phyloP scores from a whole-genome alignment of 2,113 vertebrate genomes.

The Lagenorhynchus albirostris region DNA sequence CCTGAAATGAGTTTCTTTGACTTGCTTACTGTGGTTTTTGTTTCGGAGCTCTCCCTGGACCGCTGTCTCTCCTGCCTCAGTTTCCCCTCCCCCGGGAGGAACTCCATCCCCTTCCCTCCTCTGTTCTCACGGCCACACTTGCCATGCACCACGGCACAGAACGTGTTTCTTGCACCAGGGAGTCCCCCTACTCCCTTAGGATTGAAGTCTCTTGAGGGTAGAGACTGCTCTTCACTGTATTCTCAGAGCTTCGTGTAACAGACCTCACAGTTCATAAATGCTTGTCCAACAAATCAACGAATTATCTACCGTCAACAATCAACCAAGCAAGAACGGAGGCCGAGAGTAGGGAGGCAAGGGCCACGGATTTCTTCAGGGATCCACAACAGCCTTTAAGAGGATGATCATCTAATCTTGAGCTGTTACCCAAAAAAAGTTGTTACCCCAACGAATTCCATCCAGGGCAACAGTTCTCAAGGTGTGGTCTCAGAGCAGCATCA shows the following conservation, averaged over 20 bases:
- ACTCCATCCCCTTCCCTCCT: not conserved
- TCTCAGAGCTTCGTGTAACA: not conserved
- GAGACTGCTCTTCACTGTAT: not conserved
- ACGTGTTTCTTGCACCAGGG: not conserved
- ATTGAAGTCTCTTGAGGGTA: not conserved
- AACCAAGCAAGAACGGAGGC: not conserved
- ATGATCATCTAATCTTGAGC: not conserved
- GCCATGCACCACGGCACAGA: fast-evolving
- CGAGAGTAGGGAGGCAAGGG: not conserved
- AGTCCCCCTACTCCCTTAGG: not conserved
- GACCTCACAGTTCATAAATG: not conserved
- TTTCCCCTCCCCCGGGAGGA: not conserved
- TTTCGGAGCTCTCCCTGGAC: not conserved
- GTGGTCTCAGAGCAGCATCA: not conserved
- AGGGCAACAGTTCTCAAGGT: not conserved
- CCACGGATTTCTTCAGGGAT: not conserved
- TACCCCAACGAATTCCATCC: not conserved
- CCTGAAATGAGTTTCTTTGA: not conserved
- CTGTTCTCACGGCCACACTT: fast-evolving
- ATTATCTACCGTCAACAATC: not conserved
- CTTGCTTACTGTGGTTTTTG: not conserved
- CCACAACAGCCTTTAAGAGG: not conserved
- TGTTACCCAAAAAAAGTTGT: not conserved
- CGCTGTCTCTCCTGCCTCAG: not conserved
- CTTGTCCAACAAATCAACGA: not conserved